phyloP scores from a whole-genome alignment of 2,888 invertebrate species.

The Alloscopus bannaensis region DNA sequence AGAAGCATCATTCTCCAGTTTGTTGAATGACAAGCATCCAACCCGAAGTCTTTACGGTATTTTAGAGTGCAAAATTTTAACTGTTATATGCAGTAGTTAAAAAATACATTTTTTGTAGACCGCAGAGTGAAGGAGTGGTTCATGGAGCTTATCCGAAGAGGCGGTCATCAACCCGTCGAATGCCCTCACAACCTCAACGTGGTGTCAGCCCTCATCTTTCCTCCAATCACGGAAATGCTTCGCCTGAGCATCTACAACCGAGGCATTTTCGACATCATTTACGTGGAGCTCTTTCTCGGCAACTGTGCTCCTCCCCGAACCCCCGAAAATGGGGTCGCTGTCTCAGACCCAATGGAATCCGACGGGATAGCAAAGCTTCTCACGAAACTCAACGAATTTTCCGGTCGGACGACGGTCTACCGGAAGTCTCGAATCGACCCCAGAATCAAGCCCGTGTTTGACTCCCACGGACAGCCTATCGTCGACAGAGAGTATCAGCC shows the following conservation, averaged over 20 bases:
- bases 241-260: slow-evolving; percentile 44
- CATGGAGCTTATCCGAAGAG: slow-evolving; percentile 24
- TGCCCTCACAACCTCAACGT: slow-evolving; percentile 15
- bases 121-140: slow-evolving; percentile 47
- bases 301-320: slow-evolving; percentile 28
- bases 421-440: slow-evolving; percentile 25
- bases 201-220: slow-evolving; percentile 15
- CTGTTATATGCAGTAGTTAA: too few species aligned
- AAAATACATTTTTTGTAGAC: too few species aligned
- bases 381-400: slow-evolving; percentile 70
- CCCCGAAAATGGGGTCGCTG: neutral
- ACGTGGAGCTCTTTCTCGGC: slow-evolving; percentile 43
- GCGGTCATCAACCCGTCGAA: neutral
- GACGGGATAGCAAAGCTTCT: neutral
- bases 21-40: slow-evolving; percentile 82
- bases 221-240: slow-evolving; percentile 35
- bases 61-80: too few species aligned
- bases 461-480: neutral
- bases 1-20: slow-evolving; percentile 78
- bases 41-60: slow-evolving; percentile 87
- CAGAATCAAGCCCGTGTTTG: slow-evolving; percentile 26
- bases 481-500: slow-evolving; percentile 22
- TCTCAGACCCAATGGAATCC: slow-evolving; percentile 13
- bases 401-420: slow-evolving; percentile 5
- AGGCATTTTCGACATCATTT: slow-evolving; percentile 42